Base-by-base conservation (phyloP, 2,888 invertebrate species). In the Octonoba sinensis region DNA sequence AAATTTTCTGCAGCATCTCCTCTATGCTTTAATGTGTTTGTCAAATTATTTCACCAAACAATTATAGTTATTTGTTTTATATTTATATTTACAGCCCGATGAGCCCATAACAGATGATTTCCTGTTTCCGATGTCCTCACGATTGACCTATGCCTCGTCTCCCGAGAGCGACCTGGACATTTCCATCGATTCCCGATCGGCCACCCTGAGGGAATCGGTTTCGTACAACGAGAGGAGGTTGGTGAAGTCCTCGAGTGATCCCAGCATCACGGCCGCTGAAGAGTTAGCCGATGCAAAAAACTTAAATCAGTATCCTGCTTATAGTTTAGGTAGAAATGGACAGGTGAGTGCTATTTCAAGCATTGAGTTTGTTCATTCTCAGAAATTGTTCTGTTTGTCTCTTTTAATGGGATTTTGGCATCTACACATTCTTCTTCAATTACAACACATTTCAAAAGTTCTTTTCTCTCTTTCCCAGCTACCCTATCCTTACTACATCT, bases 21-120 rank as follows among this genome's bases (percentile, higher is more conserved):
- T 36, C 36, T 36, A 8, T 36, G 6, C 36, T 36, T 36, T 8
- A 36, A 8, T 8, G 1, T 27, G 6, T 36, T 36, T 36, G 11
- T 36, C 6, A 36, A 36, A 11, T 4, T 36, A 36, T 11, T 4
- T 4, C 3, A 36, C 6, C 1, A 11, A 36, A 36, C 6, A 36
- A 36, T 36, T 36, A 8, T 27, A 27, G n/a, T n/a, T 27, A 27
- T 27, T 27, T 27, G 8, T 4, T 36, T 36, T 36, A 3, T 3
- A 27, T 36, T 36, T 36, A 11, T 1, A 36, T 20, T 94, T 94
- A 82, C 96, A 96, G 96, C 96, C 97, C 89, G 96, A 96, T 89
- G 96, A 97, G 91, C 95, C 96, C 89, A 92, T 97, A 89, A 96
- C 96, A 87, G 98, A 99, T 90, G 97, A 99, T 92, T 97, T 97